A percentile compares a stretch with the other conserved stretches of the same genome.
phyloP scores from a whole-genome alignment of 2,888 invertebrate genomes.

The Caenorhabditis auriculariae region DNA sequence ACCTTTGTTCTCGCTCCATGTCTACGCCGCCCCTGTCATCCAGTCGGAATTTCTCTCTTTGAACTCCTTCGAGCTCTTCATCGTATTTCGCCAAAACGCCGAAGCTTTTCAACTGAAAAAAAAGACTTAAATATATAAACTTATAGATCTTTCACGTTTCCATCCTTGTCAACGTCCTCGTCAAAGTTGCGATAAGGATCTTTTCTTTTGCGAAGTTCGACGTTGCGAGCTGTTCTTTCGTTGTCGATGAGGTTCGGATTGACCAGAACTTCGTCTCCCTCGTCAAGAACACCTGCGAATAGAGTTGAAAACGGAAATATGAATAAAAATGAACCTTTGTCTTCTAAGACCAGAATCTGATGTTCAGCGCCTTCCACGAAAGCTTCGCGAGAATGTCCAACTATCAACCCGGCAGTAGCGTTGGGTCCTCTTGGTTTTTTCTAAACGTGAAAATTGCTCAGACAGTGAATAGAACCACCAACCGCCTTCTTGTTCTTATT shows the following conservation, averaged over 20 bases:
- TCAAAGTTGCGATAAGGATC: slow-evolving; percentile 74
- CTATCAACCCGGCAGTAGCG: slow-evolving; percentile 74
- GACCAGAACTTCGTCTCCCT: slow-evolving; percentile 81
- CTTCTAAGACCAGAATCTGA: slow-evolving; percentile 88
- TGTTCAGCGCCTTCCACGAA: slow-evolving; percentile 67
- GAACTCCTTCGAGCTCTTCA: slow-evolving; percentile 79
- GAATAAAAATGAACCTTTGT: slow-evolving; percentile 74
- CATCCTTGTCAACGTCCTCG: slow-evolving; percentile 69
- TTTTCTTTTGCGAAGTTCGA: slow-evolving; percentile 81
- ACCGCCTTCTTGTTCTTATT: too few relatives aligned
- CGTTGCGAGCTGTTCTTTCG: slow-evolving; percentile 71
- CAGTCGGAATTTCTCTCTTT: slow-evolving; percentile 47
- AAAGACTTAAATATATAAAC: background rate
- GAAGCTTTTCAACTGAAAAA: slow-evolving; percentile 26
- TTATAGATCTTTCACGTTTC: slow-evolving; percentile 66
- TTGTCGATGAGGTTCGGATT: slow-evolving; percentile 70
- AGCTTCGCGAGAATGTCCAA: slow-evolving; percentile 74
- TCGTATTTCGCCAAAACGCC: slow-evolving; percentile 85
- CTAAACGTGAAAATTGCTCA: background rate
- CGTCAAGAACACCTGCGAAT: slow-evolving; percentile 74
- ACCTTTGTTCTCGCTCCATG: slow-evolving; percentile 45
- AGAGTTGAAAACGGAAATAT: background rate
- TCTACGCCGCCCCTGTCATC: slow-evolving; percentile 52
- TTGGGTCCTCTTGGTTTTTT: background rate
- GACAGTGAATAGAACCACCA: background rate